These are phyloP conservation scores for Barnardius zonarius DNA, from an alignment of 2,113 vertebrate genomes.

Conservation along the genomic window DNA sequence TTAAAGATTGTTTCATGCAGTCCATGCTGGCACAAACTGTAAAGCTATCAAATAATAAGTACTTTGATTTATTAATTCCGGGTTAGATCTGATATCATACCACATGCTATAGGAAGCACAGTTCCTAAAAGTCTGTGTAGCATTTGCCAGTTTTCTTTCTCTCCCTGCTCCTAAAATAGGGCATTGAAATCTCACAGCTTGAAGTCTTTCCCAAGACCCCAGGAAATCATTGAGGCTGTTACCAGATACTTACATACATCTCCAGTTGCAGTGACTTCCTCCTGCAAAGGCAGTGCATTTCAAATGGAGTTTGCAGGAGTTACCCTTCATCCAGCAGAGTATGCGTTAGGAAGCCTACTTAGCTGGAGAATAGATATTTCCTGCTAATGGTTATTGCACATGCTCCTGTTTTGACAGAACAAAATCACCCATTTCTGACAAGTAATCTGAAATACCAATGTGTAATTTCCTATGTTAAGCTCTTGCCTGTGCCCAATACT, in stretches of 20 bases:
- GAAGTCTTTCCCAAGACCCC: not conserved
- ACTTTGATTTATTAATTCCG: not conserved
- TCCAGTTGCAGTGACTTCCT: not conserved
- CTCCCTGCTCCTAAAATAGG: not conserved
- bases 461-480: not conserved
- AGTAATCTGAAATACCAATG: not conserved
- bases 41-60: not conserved
- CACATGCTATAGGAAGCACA: not conserved
- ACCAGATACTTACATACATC: not conserved
- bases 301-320: not conserved
- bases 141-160: not conserved
- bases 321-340: not conserved
- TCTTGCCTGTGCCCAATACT: not conserved
- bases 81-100: not conserved
- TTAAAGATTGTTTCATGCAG: not conserved
- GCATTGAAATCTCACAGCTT: not conserved
- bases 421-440: not conserved
- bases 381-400: conserved; percentile 18
- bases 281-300: not conserved
- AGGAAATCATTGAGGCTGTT: not conserved
- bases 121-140: not conserved
- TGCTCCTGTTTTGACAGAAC: not conserved
- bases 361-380: not conserved
- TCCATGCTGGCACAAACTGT: not conserved
- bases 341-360: not conserved